These are phyloP conservation scores for Cochlearius cochlearius DNA, from an alignment of 2,113 vertebrate species.

Conservation along the genomic window DNA sequence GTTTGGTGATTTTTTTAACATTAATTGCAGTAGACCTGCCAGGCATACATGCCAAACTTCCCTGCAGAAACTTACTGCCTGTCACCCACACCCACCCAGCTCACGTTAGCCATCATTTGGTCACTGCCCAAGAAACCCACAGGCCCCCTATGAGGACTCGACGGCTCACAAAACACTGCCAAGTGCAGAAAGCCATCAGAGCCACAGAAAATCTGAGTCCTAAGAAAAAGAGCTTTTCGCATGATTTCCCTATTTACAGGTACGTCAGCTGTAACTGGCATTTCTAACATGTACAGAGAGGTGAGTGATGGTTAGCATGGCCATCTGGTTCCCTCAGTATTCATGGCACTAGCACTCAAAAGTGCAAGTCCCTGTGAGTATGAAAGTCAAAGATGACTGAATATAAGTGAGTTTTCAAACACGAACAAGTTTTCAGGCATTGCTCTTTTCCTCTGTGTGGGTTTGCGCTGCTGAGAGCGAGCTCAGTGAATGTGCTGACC, in stretches of 20 bases:
- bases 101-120: neutral
- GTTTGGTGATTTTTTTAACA: neutral
- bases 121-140: neutral
- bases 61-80: neutral
- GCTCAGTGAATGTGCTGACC: neutral
- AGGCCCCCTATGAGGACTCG: neutral
- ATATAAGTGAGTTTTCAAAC: neutral
- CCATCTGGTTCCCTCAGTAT: neutral
- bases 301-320: neutral
- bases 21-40: neutral
- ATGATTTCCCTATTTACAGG: neutral
- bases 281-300: neutral
- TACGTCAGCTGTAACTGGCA: neutral
- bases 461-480: neutral
- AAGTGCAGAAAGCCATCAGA: neutral
- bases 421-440: neutral
- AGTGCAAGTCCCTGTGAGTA: neutral
- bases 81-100: neutral
- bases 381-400: neutral
- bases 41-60: neutral
- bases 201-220: neutral
- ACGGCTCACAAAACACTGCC: neutral
- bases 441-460: neutral
- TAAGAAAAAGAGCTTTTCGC: neutral
- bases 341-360: neutral